Percentiles rank a stretch among this genome's conserved stretches.
Conservation (phyloP, 2,888 invertebrate genomes). For the Ditylenchus weischeri region DNA sequence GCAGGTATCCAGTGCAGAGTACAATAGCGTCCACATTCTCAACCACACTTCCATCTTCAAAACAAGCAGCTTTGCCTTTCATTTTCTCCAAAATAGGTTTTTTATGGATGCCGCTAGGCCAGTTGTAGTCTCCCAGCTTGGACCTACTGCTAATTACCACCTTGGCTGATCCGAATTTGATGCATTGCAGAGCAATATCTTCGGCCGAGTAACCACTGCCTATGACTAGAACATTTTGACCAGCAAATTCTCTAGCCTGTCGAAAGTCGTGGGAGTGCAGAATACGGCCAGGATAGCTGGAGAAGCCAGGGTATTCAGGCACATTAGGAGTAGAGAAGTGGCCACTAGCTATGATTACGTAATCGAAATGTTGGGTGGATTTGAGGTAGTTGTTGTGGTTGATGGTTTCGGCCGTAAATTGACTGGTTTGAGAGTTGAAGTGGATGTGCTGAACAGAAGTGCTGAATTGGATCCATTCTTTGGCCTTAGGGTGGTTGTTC, state of each 20-base stretch:
- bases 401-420: neutral
- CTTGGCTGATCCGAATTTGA: neutral
- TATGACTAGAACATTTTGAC: slow-evolving; percentile 1
- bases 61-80: neutral
- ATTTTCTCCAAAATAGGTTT: slow-evolving; percentile 1
- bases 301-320: neutral
- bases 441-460: slow-evolving; percentile 5
- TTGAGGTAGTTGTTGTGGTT: neutral
- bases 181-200: slow-evolving; percentile 5
- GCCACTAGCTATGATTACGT: slow-evolving; percentile 1
- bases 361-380: neutral
- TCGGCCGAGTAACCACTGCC: slow-evolving; percentile 2
- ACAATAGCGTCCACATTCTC: neutral
- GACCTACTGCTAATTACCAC: neutral
- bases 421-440: neutral
- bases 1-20: neutral
- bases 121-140: neutral
- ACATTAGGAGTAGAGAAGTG: slow-evolving; percentile 5
- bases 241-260: neutral
- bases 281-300: neutral
- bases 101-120: neutral
- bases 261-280: slow-evolving; percentile 6
- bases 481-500: neutral
- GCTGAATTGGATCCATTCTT: neutral
- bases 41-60: neutral